Base-by-base conservation (phyloP, 92 coral and sea anemone genomes). In the Phymanthus crucifer region DNA sequence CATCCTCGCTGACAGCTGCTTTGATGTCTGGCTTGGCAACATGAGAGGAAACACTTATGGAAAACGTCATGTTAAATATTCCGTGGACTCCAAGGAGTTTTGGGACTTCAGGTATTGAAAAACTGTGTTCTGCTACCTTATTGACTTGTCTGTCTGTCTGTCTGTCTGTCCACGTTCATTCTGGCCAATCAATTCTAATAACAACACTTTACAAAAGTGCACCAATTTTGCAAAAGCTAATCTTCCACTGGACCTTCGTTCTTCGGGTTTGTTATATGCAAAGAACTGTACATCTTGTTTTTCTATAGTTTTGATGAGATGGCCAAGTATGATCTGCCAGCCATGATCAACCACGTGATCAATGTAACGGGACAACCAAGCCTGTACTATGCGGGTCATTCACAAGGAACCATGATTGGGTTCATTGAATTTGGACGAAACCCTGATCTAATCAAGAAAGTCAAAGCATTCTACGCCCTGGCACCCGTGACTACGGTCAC, bases 281-380 rank as follows among this genome's bases (percentile, higher is more conserved):
- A n/a, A n/a, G n/a, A n/a, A 66, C 37, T 6, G 6, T 12, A 61
- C 3, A 0, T n/a, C n/a, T n/a, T n/a, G n/a, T n/a, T n/a, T 32
- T 58, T 58, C 40, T 74, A 2, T 70, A 95, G 99, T 71, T 95
- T 94, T 87, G 99, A 91, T 84, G 98, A 95, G 81, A 93, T 95
- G 98, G 99, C 98, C 27, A 85, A 89, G 87, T 91, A 93, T 58
- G 99, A 95, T 66, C 88, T 95, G 7, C 99, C 99, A 70, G 88
- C 99, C 23, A 91, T 91, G 90, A 81, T 95, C n/a, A 83, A 95
- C 57, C 89, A 85, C 78, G 91, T 88, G 18, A 85, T 86, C 37
- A 86, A 89, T 2, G 80, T 67, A 56, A 95, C 96, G 38, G 90
- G 89, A 18, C 97, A 93, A 84, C 74, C 94, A 8, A 76, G 90